Evolutionary conservation across 1,140 invertebrate species (phyloP), one percentile per base, ranked within the genome.

Genomic region (Ephestia elutella): DNA sequence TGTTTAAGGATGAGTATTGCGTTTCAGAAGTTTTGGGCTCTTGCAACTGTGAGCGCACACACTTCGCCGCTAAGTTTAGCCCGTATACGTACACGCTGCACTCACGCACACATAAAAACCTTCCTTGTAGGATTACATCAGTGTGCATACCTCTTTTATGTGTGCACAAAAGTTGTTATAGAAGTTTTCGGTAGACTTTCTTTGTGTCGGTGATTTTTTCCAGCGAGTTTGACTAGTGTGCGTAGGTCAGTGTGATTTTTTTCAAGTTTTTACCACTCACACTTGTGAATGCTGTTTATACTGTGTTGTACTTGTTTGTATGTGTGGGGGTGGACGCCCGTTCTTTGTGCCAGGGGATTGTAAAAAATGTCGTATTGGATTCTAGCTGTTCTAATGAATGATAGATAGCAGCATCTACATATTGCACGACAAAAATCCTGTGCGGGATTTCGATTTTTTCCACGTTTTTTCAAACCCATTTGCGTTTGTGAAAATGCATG

Each of bases 321-420:
- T 68, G 78, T 83, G 85, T 79, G 80, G 68, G 75, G 76, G 67
- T 72, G 79, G 68, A 75, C 75, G 76, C 78, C 71, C 77, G 82
- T 75, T 80, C 83, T 87, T 85, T 86, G 82, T 86, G 80, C 82
- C 73, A 62, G 69, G 82, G 80, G 79, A 81, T 85, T 82, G 82
- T 85, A 87, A 87, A 87, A 87, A 87, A 87, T 86, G 82, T 87
- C 86, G 83, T 88, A 86, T 88, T 86, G 81, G 83, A 86, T 88
- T 86, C 81, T 79, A 80, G 85, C 79, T 79, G 76, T 78, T 77
- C 82, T 86, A 87, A 87, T 86, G 85, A 86, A 86, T 87, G 85
- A 87, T 87, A 86, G 82, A 82, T 87, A 86, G 68, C 71, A 76
- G 73, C 71, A 72, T 80, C 74, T 70, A 71, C 68, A 65, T 70